Evolutionary conservation across 2,113 vertebrate genomes (phyloP), one percentile per base, ranked within the genome.

Genomic region (Nanger granti): DNA sequence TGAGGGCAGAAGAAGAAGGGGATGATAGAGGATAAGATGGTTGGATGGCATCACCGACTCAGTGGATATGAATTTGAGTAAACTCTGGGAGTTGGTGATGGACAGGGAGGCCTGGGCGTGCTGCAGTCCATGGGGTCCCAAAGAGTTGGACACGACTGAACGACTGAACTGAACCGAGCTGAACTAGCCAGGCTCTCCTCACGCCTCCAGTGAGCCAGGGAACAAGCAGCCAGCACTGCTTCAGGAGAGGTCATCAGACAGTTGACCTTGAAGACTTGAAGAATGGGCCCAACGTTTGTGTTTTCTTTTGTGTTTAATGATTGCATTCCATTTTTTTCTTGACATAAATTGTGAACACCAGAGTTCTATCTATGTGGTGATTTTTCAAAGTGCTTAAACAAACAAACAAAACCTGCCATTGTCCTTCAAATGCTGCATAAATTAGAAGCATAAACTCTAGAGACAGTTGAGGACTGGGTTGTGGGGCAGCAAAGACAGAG

Each of bases 181-280:
- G 34, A n/a, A 69, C 17, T 73, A 20, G 15, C 49, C 3, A 31
- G 60, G 73, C n/a, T 64, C 76, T 80, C 37, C 28, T 41, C 54
- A 29, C 47, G 12, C 17, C 29, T 17, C 28, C 54, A 82, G 34
- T 47, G 73, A 69, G 11, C 15, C 10, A 91, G 57, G 94, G 69
- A 49, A 49, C 49, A 49, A 49, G 64, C 3, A 24, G 2, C 34
- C 7, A 18, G 1, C 18, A n/a, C 8, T 28, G 44, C 7, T 2
- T 54, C 64, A 41, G 47, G 28, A 49, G 28, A 83, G 17, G 62
- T 44, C 59, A 91, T 88, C 9, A 18, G 37, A 94, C 13, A 94
- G 80, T 76, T 94, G 41, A 93, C n/a, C 66, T 82, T 66, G 34
- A 92, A 62, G 12, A 28, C 89, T 92, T 94, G 41, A 87, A 96